Conservation (phyloP, 2,797 vertebrate species). For the Lacerta bilineata region DNA sequence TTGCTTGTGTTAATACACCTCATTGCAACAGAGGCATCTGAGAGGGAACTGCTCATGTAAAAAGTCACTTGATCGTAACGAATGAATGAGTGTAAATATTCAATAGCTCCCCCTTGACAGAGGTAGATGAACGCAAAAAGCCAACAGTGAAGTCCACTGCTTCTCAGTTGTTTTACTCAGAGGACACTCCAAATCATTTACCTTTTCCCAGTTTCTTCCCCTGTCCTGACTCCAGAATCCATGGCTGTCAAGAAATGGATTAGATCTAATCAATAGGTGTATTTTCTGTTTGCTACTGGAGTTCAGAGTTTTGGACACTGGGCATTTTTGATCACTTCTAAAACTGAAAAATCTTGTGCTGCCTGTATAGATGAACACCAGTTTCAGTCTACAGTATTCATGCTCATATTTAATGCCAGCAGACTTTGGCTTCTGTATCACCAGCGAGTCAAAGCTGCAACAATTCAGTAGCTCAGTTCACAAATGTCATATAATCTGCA, state of each 20-base stretch:
- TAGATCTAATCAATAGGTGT: not conserved
- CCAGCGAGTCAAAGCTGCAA: not conserved
- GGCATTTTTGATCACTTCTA: not conserved
- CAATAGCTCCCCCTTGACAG: not conserved
- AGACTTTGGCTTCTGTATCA: not conserved
- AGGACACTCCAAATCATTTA: not conserved
- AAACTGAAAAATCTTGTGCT: constrained; percentile 15
- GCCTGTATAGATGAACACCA: not conserved
- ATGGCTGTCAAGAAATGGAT: not conserved
- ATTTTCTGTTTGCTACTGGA: not conserved
- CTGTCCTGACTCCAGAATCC: not conserved
- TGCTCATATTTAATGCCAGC: constrained; percentile 4
- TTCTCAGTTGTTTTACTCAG: constrained; percentile 26
- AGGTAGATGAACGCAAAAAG: not conserved
- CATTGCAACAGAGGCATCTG: constrained; percentile 38
- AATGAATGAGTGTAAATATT: constrained; percentile 39
- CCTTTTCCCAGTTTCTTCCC: not conserved
- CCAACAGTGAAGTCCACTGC: not conserved
- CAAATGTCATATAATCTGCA: not conserved
- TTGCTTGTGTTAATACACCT: constrained; percentile 28
- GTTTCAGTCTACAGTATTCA: not conserved
- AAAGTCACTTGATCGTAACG: not conserved
- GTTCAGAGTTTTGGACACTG: not conserved
- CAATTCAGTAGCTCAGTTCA: not conserved
- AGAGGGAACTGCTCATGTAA: not conserved